phyloP scores from a whole-genome alignment of 2,888 invertebrate species.

The Lampropteryx suffumata region DNA sequence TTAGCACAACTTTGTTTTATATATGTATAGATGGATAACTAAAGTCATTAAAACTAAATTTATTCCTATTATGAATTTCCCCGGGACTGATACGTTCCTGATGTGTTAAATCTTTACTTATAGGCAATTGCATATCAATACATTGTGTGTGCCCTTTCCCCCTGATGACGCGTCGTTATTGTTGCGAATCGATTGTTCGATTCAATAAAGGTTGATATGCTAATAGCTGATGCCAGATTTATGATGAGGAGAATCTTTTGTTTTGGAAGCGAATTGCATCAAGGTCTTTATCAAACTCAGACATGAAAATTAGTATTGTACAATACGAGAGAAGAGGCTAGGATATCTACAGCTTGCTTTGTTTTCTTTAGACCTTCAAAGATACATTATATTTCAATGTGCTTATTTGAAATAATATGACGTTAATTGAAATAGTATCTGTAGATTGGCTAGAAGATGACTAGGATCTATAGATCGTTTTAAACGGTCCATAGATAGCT shows the following conservation, averaged over 20 bases:
- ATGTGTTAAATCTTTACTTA: constrained; percentile 7
- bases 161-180: constrained; percentile 53
- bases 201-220: constrained; percentile 35
- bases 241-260: constrained; percentile 21
- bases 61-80: neutral
- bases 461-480: too few relatives aligned
- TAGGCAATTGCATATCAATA: constrained; percentile 23
- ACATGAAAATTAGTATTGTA: neutral
- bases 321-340: too few relatives aligned
- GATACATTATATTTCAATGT: too few relatives aligned
- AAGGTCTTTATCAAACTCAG: neutral
- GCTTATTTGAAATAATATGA: too few relatives aligned
- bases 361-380: too few relatives aligned
- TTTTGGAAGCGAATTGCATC: constrained; percentile 1
- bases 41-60: too few relatives aligned
- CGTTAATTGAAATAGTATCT: too few relatives aligned
- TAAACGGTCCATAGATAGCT: too few relatives aligned
- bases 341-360: too few relatives aligned
- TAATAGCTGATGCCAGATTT: constrained; percentile 26
- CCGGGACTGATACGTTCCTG: constrained; percentile 12
- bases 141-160: constrained; percentile 22
- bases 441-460: too few relatives aligned
- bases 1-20: too few relatives aligned
- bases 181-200: constrained; percentile 38
- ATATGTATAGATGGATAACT: too few relatives aligned